Base-by-base conservation (phyloP, 1,140 invertebrate genomes). In the Drosophila paulistorum region DNA sequence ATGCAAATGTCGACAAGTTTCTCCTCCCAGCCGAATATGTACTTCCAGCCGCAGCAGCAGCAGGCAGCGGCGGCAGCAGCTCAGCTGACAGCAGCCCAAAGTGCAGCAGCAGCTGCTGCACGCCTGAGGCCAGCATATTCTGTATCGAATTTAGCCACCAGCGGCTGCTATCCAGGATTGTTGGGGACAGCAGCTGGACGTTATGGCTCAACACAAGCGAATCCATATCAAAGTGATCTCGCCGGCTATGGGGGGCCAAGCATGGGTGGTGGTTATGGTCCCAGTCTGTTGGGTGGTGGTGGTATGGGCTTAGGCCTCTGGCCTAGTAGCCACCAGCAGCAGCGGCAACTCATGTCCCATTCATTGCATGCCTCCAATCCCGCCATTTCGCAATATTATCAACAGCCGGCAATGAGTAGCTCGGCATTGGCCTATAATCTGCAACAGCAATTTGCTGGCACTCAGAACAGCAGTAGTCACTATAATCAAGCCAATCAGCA, bases 11-110 rank as follows among this genome's bases (percentile, higher is more conserved):
- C 91, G 58, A 64, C 68, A 41, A 92, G 89, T 71, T 92, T 91
- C 76, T 92, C 91, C 62, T 92, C 91, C 57, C 91, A 92, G 51
- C 91, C 91, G 7, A 92, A 92, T 37, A 92, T 92, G 82, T 92
- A 90, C 71, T 92, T 92, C 69, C 91, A 91, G 71, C 80, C 71
- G 61, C 71, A 74, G 69, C 69, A 65, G 11, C 62, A 37, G 55
- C 71, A 74, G 71, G 67, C 62, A 7, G 78, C 83, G 60, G 59
- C 23, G 39, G 42, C 67, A 33, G 30, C 69, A 30, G 42, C 68
- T 20, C 33, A 37, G 30, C 68, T 84, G 61, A 69, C 81, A 55
- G 82, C 82, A 33, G 80, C 79, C 7, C 84, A 89, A 51, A 84
- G 83, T 54, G 83, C 83, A 54, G 85, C 86, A 63, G 83, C 75